These are phyloP conservation scores for Anthonomus grandis DNA, from an alignment of 1,140 invertebrate genomes.

Conservation along the genomic window DNA sequence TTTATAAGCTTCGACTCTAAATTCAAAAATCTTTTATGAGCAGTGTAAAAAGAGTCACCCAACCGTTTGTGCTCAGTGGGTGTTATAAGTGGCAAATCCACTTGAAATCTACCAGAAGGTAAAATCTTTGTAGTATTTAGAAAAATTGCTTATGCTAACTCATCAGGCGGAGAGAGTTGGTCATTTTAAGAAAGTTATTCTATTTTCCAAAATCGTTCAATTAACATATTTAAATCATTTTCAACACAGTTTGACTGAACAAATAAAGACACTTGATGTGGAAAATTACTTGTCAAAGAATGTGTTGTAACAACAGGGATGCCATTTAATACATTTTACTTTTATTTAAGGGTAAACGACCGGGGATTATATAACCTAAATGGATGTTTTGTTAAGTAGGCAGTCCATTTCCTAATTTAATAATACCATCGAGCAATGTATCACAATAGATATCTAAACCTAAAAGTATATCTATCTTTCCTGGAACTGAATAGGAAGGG, in stretches of 20 bases:
- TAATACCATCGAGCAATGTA: background rate
- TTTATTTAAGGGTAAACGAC: no score
- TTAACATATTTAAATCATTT: background rate
- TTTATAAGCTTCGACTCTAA: background rate
- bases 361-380: background rate
- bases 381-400: background rate
- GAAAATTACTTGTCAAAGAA: no score
- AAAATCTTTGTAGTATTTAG: background rate
- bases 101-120: slow-evolving; percentile 6
- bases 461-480: slow-evolving; percentile 7
- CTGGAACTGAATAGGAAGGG: background rate
- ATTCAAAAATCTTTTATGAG: background rate
- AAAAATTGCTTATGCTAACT: slow-evolving; percentile 10
- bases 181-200: slow-evolving; percentile 5
- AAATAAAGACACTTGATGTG: no score
- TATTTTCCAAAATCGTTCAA: slow-evolving; percentile 13
- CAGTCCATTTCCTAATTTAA: background rate
- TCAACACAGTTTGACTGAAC: background rate
- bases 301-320: no score
- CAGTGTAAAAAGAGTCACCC: slow-evolving; percentile 7
- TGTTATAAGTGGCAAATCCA: slow-evolving; percentile 1
- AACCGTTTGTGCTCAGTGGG: background rate
- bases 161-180: background rate
- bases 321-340: no score
- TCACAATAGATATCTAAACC: slow-evolving; percentile 1